These are phyloP conservation scores for Arnoldichthys spilopterus DNA, from an alignment of 2,797 vertebrate genomes.

Conservation along the genomic window DNA sequence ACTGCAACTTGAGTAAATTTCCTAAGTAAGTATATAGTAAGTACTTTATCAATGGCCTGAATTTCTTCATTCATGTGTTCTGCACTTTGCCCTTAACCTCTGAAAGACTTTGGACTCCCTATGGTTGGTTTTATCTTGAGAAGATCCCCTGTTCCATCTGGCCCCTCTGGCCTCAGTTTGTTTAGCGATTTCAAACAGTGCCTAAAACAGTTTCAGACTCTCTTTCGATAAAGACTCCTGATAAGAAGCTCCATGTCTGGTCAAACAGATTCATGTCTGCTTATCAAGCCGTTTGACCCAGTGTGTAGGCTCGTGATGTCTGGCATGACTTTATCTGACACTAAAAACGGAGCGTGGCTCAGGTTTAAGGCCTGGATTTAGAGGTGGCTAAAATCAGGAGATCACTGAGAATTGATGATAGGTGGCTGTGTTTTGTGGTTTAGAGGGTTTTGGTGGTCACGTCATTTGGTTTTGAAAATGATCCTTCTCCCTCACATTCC, in stretches of 20 bases:
- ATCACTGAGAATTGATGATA: conserved; percentile 35
- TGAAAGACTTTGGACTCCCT: conserved; percentile 30
- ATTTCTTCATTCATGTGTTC: conserved; percentile 20
- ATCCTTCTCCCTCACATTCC: conserved; percentile 37
- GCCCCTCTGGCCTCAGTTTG: conserved; percentile 45
- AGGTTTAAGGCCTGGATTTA: conserved; percentile 35
- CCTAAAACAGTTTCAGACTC: conserved; percentile 51
- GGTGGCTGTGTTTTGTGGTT: conserved; percentile 15
- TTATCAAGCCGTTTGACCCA: conserved; percentile 32
- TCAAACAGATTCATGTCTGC: conserved; percentile 42
- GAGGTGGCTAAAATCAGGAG: conserved; percentile 31
- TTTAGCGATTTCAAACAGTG: conserved; percentile 52
- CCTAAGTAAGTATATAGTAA: too few relatives aligned
- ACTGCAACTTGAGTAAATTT: too few relatives aligned
- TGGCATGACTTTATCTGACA: conserved; percentile 24
- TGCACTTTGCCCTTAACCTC: conserved; percentile 47
- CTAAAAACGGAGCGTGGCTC: not conserved
- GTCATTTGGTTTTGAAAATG: conserved; percentile 33
- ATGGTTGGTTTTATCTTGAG: conserved; percentile 41
- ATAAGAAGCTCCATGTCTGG: conserved; percentile 42
- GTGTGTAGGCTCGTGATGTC: conserved; percentile 21
- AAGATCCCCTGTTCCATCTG: conserved; percentile 46
- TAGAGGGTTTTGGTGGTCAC: conserved; percentile 37
- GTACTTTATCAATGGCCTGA: not conserved
- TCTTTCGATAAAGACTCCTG: conserved; percentile 29